These are phyloP conservation scores for Amniataba percoides DNA, from an alignment of 2,797 vertebrate genomes.

Conservation along the genomic window DNA sequence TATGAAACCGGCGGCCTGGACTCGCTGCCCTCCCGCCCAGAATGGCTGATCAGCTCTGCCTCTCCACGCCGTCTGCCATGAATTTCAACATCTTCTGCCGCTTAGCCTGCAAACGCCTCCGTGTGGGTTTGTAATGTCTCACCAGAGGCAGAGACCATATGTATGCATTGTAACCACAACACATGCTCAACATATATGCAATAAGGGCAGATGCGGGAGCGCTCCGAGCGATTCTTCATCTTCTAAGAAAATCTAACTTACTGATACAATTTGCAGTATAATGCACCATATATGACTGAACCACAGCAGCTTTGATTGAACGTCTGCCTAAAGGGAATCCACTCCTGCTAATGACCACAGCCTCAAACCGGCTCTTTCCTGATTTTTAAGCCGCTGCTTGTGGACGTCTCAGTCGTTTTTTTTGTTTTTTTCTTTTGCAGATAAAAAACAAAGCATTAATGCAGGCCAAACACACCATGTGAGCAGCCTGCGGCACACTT, in stretches of 20 bases:
- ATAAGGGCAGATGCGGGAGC: constrained; percentile 2
- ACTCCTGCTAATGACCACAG: constrained; percentile 60
- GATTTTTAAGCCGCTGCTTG: constrained; percentile 8
- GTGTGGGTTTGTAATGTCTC: constrained; percentile 41
- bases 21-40: constrained; percentile 50
- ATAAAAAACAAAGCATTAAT: constrained; percentile 68
- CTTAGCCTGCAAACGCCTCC: constrained; percentile 37
- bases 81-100: constrained; percentile 50
- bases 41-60: constrained; percentile 65
- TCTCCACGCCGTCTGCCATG: constrained; percentile 16
- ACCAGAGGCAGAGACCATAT: constrained; percentile 33
- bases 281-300: constrained; percentile 35
- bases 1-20: constrained; percentile 71
- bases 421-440: background rate
- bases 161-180: constrained; percentile 28
- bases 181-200: constrained; percentile 27
- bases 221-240: constrained; percentile 7
- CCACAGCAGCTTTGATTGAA: constrained; percentile 50
- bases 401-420: constrained; percentile 4
- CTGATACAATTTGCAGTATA: constrained; percentile 39
- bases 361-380: constrained; percentile 35
- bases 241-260: constrained; percentile 23
- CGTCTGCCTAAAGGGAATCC: constrained; percentile 54
- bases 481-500: constrained; percentile 61
- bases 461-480: constrained; percentile 54